phyloP scores from a whole-genome alignment of 2,113 vertebrate genomes.

The Rhipidura dahli region DNA sequence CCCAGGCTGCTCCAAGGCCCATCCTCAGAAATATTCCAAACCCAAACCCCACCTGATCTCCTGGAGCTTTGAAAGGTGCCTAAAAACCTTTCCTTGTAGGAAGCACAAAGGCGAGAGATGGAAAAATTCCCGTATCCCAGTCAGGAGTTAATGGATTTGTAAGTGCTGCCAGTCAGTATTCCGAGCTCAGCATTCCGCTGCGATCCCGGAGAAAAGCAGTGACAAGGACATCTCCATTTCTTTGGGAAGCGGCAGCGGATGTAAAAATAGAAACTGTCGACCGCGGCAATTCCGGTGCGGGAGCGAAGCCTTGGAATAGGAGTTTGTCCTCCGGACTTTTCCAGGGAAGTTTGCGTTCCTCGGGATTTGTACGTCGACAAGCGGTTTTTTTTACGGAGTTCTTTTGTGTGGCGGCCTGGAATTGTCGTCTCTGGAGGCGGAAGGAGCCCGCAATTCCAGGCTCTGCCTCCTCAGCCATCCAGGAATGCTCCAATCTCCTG shows the following conservation, averaged over 20 bases:
- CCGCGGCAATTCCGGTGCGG: background rate
- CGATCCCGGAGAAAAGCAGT: background rate
- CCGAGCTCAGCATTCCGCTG: background rate
- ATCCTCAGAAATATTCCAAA: background rate
- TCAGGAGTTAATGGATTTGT: background rate
- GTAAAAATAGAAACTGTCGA: slow-evolving; percentile 5
- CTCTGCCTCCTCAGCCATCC: background rate
- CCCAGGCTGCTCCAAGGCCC: background rate
- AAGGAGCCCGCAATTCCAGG: too few relatives aligned
- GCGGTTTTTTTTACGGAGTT: background rate
- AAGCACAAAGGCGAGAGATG: background rate
- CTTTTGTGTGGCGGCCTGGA: background rate
- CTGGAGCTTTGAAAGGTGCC: background rate
- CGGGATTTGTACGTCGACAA: background rate
- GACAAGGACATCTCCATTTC: background rate
- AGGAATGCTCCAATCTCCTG: background rate
- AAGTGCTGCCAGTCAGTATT: background rate
- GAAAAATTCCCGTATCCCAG: background rate
- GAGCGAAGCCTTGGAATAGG: background rate
- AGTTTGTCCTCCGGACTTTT: background rate
- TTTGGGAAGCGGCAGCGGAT: background rate
- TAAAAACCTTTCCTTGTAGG: background rate
- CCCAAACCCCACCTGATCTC: rapidly evolving
- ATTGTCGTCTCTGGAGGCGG: background rate
- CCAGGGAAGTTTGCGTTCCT: background rate